Percentiles rank a stretch among this genome's conserved stretches.
phyloP scores from a whole-genome alignment of 2,797 vertebrate species.

The Xiphorhynchus erythropygius region DNA sequence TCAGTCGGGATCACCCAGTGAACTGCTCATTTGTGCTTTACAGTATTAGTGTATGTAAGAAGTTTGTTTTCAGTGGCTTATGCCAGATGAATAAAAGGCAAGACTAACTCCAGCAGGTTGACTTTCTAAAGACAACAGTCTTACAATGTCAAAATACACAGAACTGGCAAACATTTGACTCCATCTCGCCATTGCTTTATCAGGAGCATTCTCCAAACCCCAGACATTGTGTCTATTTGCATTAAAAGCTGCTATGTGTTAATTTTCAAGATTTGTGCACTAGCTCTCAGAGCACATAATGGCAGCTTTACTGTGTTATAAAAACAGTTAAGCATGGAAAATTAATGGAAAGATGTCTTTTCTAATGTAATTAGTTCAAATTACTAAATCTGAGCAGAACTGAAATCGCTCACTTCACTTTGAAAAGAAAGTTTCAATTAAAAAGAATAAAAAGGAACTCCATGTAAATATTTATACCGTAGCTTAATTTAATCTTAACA shows the following conservation, averaged over 20 bases:
- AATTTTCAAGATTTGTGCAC: slow-evolving; percentile 50
- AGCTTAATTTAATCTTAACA: slow-evolving; percentile 64
- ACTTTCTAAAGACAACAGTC: slow-evolving; percentile 23
- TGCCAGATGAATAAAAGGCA: background rate
- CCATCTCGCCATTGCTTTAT: background rate
- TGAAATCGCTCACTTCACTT: slow-evolving; percentile 59
- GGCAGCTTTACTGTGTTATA: slow-evolving; percentile 43
- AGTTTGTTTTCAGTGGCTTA: background rate
- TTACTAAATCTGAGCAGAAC: slow-evolving; percentile 61
- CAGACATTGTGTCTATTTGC: slow-evolving; percentile 14
- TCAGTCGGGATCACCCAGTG: background rate
- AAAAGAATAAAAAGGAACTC: slow-evolving; percentile 41
- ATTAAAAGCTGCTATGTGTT: slow-evolving; percentile 22
- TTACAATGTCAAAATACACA: slow-evolving; percentile 28
- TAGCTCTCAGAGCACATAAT: slow-evolving; percentile 34
- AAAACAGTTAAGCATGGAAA: slow-evolving; percentile 58
- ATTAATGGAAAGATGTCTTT: slow-evolving; percentile 49
- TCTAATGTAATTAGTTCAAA: slow-evolving; percentile 54
- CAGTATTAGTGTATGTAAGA: background rate
- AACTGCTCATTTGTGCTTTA: background rate
- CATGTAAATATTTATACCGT: slow-evolving; percentile 65
- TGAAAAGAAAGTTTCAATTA: slow-evolving; percentile 52
- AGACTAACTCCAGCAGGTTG: background rate
- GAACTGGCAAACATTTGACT: slow-evolving; percentile 27
- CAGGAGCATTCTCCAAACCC: background rate